phyloP scores from a whole-genome alignment of 2,113 vertebrate genomes.

The Oryctolagus cuniculus region mOryCun1.1 NC_091438.1:1777001-1777500 shows the following conservation, averaged over 20 bases:
- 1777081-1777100: too few relatives aligned
- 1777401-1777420: not conserved
- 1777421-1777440: not conserved
- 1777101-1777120: not conserved
- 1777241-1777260: not conserved
- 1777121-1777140: conserved; percentile 33
- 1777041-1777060: too few relatives aligned
- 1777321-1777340: not conserved
- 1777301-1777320: not conserved
- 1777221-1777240: not conserved
- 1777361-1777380: not conserved
- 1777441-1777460: not conserved
- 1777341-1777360: not conserved
- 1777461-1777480: not conserved
- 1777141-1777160: not conserved
- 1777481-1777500: not conserved
- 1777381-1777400: conserved; percentile 22
- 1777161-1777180: not conserved
- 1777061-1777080: too few relatives aligned
- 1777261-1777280: not conserved
- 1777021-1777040: too few relatives aligned
- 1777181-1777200: not conserved
- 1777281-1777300: not conserved
- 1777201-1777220: not conserved
- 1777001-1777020: too few relatives aligned